Evolutionary conservation across 2,888 invertebrate species (phyloP), one percentile per base, ranked within the genome.

Genomic region (Zele albiditarsus): DNA sequence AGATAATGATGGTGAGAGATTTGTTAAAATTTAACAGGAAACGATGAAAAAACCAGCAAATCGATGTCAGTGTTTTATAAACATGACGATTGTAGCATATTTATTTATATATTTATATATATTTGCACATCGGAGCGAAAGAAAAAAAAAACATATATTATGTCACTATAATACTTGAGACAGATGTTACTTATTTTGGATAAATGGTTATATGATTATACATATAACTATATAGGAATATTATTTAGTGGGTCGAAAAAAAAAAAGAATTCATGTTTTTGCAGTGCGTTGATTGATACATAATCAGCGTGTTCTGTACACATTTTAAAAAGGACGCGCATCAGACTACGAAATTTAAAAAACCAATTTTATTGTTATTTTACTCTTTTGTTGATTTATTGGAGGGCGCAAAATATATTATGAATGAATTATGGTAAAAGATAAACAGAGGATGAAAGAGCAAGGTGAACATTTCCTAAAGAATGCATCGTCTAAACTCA

Each of bases 1-100:
- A 81, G 79, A 79, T 77, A 74, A 80, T 77, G 77, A 79, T 75
- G 78, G 75, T 75, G 75, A 78, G 71, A 75, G 78, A 83, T 87
- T 88, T 89, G 88, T 89, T 89, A 88, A 89, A 89, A 88, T 88
- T 88, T 88, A 89, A 88, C 88, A 87, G 87, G 87, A 63, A 86
- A 68, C 46, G 58, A 49, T 49, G 31, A 49, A 28, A 49, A 20
- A 33, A 31, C 20, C 10, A 20, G 27, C 23, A 31, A 28, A 85
- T 83, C 83, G 82, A 83, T 82, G 87, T 88, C 88, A 86, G 82
- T 89, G 89, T 89, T 88, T 89, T 87, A 88, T 88, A 88, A 89
- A 89, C 87, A 89, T 88, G 87, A 86, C 86, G 81, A 86, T 82
- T 83, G 84, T 88, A 87, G 84, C 84, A 85, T 87, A 88, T 88